Evolutionary conservation across 1,140 invertebrate species (phyloP), one percentile per base, ranked within the genome.

Genomic region (Batillaria attramentaria): DNA sequence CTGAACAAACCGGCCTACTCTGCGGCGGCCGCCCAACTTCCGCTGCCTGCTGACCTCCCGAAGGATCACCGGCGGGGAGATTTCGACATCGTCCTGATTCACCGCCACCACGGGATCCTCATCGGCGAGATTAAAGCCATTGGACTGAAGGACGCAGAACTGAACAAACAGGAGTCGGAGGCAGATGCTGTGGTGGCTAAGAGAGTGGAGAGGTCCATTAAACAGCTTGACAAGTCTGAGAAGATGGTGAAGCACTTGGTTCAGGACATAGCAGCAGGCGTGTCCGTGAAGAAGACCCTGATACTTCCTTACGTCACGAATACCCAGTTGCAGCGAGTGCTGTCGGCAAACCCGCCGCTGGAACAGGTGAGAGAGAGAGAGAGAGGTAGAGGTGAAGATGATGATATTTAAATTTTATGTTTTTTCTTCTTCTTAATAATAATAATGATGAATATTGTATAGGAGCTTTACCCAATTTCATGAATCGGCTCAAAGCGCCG

Each of bases 101-200:
- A 74, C 46, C 72, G 72, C 33, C 46, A 39, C 20, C 41, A 57
- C 20, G 72, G 72, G 24, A 57, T 74, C 31, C 43, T 74, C 2
- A 35, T 74, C 28, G 72, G 72, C 24, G 72, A 74, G 33, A 57
- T 74, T 20, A 74, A 74, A 24, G 33, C 72, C n/a, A 50, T 74
- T 13, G 72, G 72, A 6, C 39, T 57, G 72, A 13, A 54, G 5
- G 1, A 33, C 39, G 46, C 3, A 20, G 24, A 54, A 10, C 54
- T 74, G 50, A 31, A 74, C 13, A 57, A 50, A 24, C 3, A n/a
- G 24, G 10, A 54, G 1, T 41, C 43, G 4, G n/a, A 37, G 8
- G 28, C 16, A 24, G 50, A 60, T n/a, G 72, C 31, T 57, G 46
- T 57, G 3, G 31, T 74, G 24, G n/a, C 28, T 6, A 74, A 74